A percentile compares a stretch with the other conserved stretches of the same genome.
These are phyloP conservation scores for Pogonocichla stellata DNA, from an alignment of 2,113 vertebrate species.

Conservation along the genomic window DNA sequence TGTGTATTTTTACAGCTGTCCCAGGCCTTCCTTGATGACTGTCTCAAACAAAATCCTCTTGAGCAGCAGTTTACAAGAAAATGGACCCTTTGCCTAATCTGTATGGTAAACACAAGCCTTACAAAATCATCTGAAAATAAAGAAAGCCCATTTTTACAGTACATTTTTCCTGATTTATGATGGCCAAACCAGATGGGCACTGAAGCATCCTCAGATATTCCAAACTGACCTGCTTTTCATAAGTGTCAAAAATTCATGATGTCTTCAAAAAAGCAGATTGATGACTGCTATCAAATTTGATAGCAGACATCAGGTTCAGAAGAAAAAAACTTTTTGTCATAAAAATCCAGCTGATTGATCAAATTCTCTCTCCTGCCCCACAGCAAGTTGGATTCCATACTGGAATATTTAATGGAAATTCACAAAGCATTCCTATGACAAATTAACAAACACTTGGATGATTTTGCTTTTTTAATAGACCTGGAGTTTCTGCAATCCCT, in stretches of 20 bases:
- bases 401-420: slow-evolving; percentile 24
- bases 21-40: not conserved
- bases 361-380: slow-evolving; percentile 5
- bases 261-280: slow-evolving; percentile 58
- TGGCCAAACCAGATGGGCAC: not conserved
- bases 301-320: slow-evolving; percentile 35
- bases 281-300: slow-evolving; percentile 67
- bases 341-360: slow-evolving; percentile 68
- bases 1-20: not conserved
- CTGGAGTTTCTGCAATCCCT: not conserved
- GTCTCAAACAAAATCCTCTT: not conserved
- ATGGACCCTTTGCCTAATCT: not conserved
- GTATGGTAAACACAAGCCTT: not conserved
- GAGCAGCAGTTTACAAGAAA: not conserved
- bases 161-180: slow-evolving; percentile 47
- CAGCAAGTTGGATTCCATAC: not conserved
- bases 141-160: not conserved
- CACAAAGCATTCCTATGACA: slow-evolving; percentile 19
- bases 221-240: slow-evolving; percentile 61
- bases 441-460: not conserved
- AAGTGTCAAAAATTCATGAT: slow-evolving; percentile 58
- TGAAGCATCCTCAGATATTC: slow-evolving; percentile 56
- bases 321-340: slow-evolving; percentile 50
- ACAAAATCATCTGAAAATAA: slow-evolving; percentile 33
- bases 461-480: not conserved